phyloP scores from a whole-genome alignment of 2,888 invertebrate genomes.

The Spodoptera picta region DNA sequence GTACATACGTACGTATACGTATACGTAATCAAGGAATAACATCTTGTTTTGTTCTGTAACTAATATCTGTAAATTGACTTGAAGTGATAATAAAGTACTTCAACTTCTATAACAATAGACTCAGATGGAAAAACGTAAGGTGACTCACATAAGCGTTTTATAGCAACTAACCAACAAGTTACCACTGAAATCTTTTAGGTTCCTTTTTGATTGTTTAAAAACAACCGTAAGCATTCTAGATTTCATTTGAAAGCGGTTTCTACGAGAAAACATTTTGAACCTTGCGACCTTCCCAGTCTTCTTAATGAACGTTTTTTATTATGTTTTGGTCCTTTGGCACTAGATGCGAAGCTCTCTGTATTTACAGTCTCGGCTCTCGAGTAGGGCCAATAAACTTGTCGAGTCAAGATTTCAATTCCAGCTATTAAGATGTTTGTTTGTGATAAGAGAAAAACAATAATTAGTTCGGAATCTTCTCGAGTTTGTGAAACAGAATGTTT shows the following conservation, averaged over 20 bases:
- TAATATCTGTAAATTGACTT: too few species aligned
- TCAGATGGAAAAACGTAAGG: too few species aligned
- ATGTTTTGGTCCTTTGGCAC: slow-evolving; percentile 17
- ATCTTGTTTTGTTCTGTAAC: too few species aligned
- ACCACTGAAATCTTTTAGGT: not conserved
- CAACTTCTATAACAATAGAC: too few species aligned
- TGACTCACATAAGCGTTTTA: not conserved
- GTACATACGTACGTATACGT: too few species aligned
- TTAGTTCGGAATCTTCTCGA: slow-evolving; percentile 2
- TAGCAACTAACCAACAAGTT: slow-evolving; percentile 3
- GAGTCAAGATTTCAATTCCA: slow-evolving; percentile 28
- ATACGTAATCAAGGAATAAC: too few species aligned
- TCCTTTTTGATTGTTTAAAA: slow-evolving; percentile 4
- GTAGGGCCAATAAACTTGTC: slow-evolving; percentile 35
- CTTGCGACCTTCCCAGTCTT: slow-evolving; percentile 14
- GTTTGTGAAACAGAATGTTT: not conserved
- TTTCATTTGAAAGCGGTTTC: slow-evolving; percentile 14
- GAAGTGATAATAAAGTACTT: too few species aligned
- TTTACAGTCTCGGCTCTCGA: slow-evolving; percentile 23
- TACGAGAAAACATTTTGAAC: slow-evolving; percentile 8
- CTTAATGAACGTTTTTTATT: slow-evolving; percentile 28
- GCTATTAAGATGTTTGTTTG: slow-evolving; percentile 14
- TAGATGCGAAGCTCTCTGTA: slow-evolving; percentile 15
- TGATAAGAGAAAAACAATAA: not conserved
- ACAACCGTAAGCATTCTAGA: slow-evolving; percentile 6